Evolutionary conservation across 2,797 vertebrate species (phyloP).

Genomic region (Neosilurus mollespiculum): DNA sequence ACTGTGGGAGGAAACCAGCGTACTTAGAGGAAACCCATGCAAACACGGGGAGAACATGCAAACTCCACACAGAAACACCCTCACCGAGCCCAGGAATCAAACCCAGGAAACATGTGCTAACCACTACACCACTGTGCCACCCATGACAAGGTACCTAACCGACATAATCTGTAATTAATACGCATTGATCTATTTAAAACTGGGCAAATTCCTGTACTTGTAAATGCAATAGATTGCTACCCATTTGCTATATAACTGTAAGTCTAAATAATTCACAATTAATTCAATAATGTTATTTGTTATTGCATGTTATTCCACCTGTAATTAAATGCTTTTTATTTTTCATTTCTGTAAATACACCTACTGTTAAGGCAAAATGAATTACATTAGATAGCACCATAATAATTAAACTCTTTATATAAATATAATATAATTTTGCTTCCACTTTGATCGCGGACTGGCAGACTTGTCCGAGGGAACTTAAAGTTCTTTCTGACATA

Average conservation of each 20-base stretch:
- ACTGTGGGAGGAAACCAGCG: too few species aligned
- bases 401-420: not conserved
- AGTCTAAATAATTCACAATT: not conserved
- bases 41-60: too few species aligned
- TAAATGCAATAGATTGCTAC: not conserved
- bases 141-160: not conserved
- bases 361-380: not conserved
- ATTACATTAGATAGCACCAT: not conserved
- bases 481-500: not conserved
- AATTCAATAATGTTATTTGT: not conserved
- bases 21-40: too few species aligned
- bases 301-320: not conserved
- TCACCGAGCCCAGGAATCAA: too few species aligned
- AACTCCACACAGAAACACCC: too few species aligned
- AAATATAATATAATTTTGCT: not conserved
- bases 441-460: not conserved
- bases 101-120: too few species aligned
- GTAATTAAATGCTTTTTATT: not conserved
- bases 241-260: not conserved
- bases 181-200: not conserved
- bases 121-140: too few species aligned
- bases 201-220: not conserved
- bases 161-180: not conserved
- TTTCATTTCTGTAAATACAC: not conserved
- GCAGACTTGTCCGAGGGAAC: not conserved